A percentile compares a stretch with the other conserved stretches of the same genome.
Conservation (phyloP, 1,140 invertebrate genomes). For the Magallana gigas region DNA sequence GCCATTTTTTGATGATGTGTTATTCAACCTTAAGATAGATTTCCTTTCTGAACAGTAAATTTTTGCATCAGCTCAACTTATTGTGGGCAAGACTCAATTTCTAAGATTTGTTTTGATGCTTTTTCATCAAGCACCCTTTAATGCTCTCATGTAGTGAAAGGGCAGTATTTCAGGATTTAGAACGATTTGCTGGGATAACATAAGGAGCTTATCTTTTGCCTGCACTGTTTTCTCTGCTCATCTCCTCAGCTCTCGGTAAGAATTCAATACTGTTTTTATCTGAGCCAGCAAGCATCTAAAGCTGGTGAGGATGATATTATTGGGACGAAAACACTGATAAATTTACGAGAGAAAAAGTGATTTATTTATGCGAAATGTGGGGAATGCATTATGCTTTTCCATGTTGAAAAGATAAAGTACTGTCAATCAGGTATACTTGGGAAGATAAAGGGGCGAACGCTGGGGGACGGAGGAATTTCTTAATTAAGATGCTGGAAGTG, state of each 20-base stretch:
- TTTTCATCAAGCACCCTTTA: background rate
- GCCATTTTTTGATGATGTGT: too few species aligned
- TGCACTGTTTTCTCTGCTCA: constrained; percentile 3
- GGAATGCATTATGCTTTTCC: constrained; percentile 23
- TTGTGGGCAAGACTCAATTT: too few species aligned
- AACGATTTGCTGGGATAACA: background rate
- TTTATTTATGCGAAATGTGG: constrained; percentile 11
- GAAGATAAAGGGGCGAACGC: background rate
- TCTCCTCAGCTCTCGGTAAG: background rate
- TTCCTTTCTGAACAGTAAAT: too few species aligned
- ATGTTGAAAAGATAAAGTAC: constrained; percentile 29
- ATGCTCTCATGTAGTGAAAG: background rate
- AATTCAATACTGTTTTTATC: constrained; percentile 33
- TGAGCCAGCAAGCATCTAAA: background rate
- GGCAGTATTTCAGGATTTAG: background rate
- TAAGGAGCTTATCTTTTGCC: constrained; percentile 5
- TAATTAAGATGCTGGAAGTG: constrained; percentile 22
- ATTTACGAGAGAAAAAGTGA: constrained; percentile 19
- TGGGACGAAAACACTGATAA: constrained; percentile 27
- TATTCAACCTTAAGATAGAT: too few species aligned
- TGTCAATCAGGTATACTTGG: background rate
- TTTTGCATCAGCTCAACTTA: too few species aligned
- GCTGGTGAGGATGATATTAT: constrained; percentile 12
- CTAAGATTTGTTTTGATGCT: background rate
- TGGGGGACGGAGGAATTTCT: constrained; percentile 3